Evolutionary conservation across 2,113 vertebrate species (phyloP).

Genomic region (Petroica traversi): DNA sequence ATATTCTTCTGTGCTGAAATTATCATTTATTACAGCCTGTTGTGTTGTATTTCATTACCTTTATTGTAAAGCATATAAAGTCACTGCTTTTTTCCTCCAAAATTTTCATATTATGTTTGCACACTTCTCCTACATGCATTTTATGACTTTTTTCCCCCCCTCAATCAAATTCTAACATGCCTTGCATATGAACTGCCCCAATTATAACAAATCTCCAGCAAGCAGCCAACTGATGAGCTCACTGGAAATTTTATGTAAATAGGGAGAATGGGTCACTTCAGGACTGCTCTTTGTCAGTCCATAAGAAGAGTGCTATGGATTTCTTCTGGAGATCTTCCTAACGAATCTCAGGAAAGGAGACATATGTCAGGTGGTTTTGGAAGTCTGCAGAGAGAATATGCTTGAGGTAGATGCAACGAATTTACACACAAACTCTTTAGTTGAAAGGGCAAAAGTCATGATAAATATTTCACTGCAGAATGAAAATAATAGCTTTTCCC

Average conservation of each 20-base stretch:
- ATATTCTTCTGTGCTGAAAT: background rate
- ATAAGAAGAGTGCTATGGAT: background rate
- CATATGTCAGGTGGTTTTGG: background rate
- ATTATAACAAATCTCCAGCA: background rate
- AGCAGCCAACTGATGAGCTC: background rate
- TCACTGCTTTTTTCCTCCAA: background rate
- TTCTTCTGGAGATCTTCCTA: background rate
- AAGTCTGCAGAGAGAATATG: background rate
- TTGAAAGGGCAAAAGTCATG: background rate
- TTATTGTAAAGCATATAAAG: background rate
- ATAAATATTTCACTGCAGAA: background rate
- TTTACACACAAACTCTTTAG: background rate
- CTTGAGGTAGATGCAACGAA: background rate
- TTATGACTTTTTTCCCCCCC: accelerated
- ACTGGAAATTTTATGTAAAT: background rate
- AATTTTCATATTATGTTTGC: background rate
- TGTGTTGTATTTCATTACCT: background rate
- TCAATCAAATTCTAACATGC: background rate
- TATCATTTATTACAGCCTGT: background rate
- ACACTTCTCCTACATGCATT: background rate
- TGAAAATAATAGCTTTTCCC: background rate
- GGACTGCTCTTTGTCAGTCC: background rate
- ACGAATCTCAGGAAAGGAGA: background rate
- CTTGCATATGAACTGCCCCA: background rate
- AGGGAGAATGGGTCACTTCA: background rate